Evolutionary conservation across 2,888 invertebrate species (phyloP).

Genomic region (Morpho helenor): DNA sequence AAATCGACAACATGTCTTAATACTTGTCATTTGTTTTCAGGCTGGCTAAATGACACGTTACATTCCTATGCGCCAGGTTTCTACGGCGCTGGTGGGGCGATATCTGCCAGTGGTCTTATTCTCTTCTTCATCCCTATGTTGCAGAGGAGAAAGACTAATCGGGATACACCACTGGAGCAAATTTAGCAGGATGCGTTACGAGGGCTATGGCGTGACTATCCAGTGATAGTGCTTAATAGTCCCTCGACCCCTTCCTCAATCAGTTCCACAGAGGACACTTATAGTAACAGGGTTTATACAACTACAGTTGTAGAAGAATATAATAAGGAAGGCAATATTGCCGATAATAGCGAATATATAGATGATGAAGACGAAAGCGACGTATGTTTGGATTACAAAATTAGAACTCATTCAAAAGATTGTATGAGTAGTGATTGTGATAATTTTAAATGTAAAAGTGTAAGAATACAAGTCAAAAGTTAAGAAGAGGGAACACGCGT

Average conservation of each 20-base stretch:
- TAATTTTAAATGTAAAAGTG: constrained; percentile 38
- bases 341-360: constrained; percentile 51
- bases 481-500: constrained; percentile 14
- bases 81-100: constrained; percentile 90
- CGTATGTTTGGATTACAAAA: constrained; percentile 41
- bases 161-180: constrained; percentile 53
- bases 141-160: constrained; percentile 64
- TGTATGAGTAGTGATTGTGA: constrained; percentile 42
- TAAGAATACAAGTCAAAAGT: constrained; percentile 12
- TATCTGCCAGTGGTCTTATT: constrained; percentile 92
- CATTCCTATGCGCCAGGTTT: constrained; percentile 92
- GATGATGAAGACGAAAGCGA: constrained; percentile 52
- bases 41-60: constrained; percentile 89
- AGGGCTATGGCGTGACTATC: constrained; percentile 40
- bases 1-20: too few species aligned
- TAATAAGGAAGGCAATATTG: constrained; percentile 45
- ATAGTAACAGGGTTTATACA: constrained; percentile 71
- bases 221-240: constrained; percentile 64
- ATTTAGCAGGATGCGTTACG: constrained; percentile 60
- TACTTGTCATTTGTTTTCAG: constrained; percentile 62
- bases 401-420: constrained; percentile 68
- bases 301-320: constrained; percentile 57
- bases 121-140: constrained; percentile 89
- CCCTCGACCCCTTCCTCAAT: constrained; percentile 64
- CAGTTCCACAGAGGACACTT: constrained; percentile 51